Percentiles rank a stretch among this genome's conserved stretches.
These are phyloP conservation scores for Cylindroiulus punctatus DNA, from an alignment of 2,888 invertebrate species.

Conservation along the genomic window DNA sequence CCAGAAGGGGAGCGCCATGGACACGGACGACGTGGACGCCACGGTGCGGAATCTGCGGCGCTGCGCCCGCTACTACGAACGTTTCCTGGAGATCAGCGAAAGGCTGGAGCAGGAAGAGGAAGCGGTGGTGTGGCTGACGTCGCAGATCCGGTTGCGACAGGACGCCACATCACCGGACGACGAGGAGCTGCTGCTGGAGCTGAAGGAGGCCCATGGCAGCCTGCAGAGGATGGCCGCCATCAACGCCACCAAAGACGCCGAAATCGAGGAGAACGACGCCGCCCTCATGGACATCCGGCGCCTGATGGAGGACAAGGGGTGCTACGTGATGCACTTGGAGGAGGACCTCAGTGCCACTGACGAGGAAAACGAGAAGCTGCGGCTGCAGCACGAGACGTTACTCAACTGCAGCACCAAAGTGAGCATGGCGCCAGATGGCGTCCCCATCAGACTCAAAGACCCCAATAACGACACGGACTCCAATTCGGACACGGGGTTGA, in stretches of 20 bases:
- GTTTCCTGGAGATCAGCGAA: constrained; percentile 78
- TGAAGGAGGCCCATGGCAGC: constrained; percentile 61
- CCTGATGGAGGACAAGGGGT: constrained; percentile 62
- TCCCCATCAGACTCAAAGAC: constrained; percentile 51
- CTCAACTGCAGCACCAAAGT: constrained; percentile 30
- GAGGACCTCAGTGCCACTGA: constrained; percentile 63
- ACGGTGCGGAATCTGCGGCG: constrained; percentile 72
- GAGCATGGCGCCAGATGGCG: constrained; percentile 37
- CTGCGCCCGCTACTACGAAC: constrained; percentile 79
- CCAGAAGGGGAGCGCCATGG: constrained; percentile 50
- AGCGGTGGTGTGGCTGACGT: constrained; percentile 74
- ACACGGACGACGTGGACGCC: constrained; percentile 69
- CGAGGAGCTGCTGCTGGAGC: constrained; percentile 59
- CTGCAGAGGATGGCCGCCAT: constrained; percentile 61
- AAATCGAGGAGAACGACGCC: constrained; percentile 63
- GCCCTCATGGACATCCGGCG: constrained; percentile 62
- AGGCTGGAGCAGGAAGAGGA: constrained; percentile 79
- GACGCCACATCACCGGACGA: neutral
- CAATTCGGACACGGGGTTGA: constrained; percentile 69
- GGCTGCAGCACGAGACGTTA: constrained; percentile 54
- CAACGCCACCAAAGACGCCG: constrained; percentile 61
- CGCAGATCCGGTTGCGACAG: constrained; percentile 65
- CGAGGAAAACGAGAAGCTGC: constrained; percentile 59
- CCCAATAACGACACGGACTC: constrained; percentile 65
- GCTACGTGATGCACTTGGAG: constrained; percentile 61